Base-by-base conservation (phyloP, 2,888 invertebrate genomes). In the Sphecodes monilicornis region DNA sequence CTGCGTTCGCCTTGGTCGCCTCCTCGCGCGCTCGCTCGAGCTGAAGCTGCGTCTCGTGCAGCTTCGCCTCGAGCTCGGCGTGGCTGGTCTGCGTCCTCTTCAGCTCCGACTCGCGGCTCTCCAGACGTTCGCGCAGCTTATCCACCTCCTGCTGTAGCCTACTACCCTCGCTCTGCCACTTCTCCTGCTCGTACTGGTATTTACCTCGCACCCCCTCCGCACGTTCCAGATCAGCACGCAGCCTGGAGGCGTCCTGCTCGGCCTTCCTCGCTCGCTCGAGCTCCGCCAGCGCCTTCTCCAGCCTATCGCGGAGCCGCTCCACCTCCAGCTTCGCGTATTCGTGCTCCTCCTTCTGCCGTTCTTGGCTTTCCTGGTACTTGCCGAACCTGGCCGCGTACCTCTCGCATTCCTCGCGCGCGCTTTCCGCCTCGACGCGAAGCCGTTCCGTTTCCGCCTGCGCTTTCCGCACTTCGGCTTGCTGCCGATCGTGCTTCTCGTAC, bases 401-500 rank as follows among this genome's bases (percentile, higher is more conserved):
- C 87, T 97, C 97, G 83, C 97, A 96, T 93, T 98, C 98, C 93
- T 98, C 97, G 82, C 97, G 96, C 10, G 98, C 96, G 69, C 97
- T 97, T 92, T 98, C 97, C 1, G 97, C 97, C 85, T 98, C 98
- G 86, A 96, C 95, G 81, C 96, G 96, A 32, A 96, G 95, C 91
- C 97, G 96, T 84, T 97, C 98, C 77, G 97, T 95, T 90, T 98
- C 98, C 1, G 96, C 96, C 92, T 98, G 98, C 16, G 98, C 96
- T 93, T 98, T 97, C 88, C 98, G 96, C 87, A 98, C 95, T 92
- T 98, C 98, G 18, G 97, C 96, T 90, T 98, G 97, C 80, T 97
- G 96, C 93, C 98, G 97, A 90, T 98, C 98, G 92, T 98, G 97
- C 91, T 98, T 98, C 92, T 98, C 98, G 92, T 98, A 98, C 96